Base-by-base conservation (phyloP, 2,888 invertebrate species). In the Kryphioiulus occultus region DNA sequence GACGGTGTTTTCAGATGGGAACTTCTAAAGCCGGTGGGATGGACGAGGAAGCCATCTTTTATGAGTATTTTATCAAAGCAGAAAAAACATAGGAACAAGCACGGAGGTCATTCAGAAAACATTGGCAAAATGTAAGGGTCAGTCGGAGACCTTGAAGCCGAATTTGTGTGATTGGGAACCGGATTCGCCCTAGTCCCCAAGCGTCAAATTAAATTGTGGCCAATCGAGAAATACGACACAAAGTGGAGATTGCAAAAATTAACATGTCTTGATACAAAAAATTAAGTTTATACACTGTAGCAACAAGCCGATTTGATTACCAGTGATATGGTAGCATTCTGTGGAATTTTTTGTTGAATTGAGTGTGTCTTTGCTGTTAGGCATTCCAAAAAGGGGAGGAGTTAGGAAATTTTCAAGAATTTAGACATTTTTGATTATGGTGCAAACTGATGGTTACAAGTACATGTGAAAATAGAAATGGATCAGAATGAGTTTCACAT, bases 21-120 rank as follows among this genome's bases (percentile, higher is more conserved):
- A 78, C 15, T 30, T 1, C 17, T 10, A 30, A 15, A 78, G 30
- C 78, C 15, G 78, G 30, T 30, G 26, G 78, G 78, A 78, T 78
- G 78, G 78, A 15, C 78, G 78, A 78, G 78, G 78, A 78, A 78
- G 30, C 30, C 78, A 30, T 78, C 78, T 78, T 78, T 78, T 15
- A 78, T 78, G 26, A 15, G 30, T 30, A 30, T 78, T 30, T 78
- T 30, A 78, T 78, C 78, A 78, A 78, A 78, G 3, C 26, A 44
- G 15, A 4, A 30, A 30, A 30, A 78, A 78, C 9, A 78, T 26
- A 26, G 30, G 15, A 78, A 30, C 17, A 78, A 30, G 78, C 26
- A 78, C 30, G 78, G 78, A 78, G 78, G 78, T 30, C 30, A 78
- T 15, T 30, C 15, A 15, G 26, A 30, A 78, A 68, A 30, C 2